phyloP scores from a whole-genome alignment of 2,113 vertebrate genomes.

The Nothobranchius furzeri region DNA sequence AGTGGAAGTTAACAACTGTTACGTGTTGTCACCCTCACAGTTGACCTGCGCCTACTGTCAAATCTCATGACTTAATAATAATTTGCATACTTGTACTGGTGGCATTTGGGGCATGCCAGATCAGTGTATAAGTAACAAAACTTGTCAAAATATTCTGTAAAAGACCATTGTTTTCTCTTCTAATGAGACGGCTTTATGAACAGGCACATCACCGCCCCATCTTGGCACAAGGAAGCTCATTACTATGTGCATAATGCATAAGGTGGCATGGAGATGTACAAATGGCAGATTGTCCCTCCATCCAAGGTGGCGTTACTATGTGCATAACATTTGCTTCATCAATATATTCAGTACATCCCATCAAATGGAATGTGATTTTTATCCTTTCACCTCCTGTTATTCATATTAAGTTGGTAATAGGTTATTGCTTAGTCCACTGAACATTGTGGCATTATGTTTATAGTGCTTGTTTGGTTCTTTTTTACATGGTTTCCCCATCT shows the following conservation, averaged over 20 bases:
- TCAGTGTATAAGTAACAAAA: slow-evolving; percentile 17
- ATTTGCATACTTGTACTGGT: not conserved
- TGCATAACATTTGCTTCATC: slow-evolving; percentile 48
- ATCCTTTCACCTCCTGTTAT: slow-evolving; percentile 15
- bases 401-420: slow-evolving; percentile 12
- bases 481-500: not conserved
- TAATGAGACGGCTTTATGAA: slow-evolving; percentile 61
- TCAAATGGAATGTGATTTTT: slow-evolving; percentile 31
- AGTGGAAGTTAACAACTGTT: not conserved
- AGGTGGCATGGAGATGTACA: slow-evolving; percentile 40
- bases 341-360: slow-evolving; percentile 28
- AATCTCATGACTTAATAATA: slow-evolving; percentile 5
- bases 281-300: slow-evolving; percentile 42
- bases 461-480: slow-evolving; percentile 2
- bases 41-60: no score
- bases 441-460: slow-evolving; percentile 9
- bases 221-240: slow-evolving; percentile 48
- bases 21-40: no score
- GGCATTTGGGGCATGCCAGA: slow-evolving; percentile 38
- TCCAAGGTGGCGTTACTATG: slow-evolving; percentile 49
- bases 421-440: slow-evolving; percentile 16
- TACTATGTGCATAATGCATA: slow-evolving; percentile 67
- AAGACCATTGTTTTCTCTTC: slow-evolving; percentile 33
- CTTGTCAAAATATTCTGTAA: slow-evolving; percentile 28
- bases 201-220: slow-evolving; percentile 48